These are phyloP conservation scores for Chiridota heheva DNA, from an alignment of 35 echinoderm and acorn worm genomes.

Conservation along the genomic window DNA sequence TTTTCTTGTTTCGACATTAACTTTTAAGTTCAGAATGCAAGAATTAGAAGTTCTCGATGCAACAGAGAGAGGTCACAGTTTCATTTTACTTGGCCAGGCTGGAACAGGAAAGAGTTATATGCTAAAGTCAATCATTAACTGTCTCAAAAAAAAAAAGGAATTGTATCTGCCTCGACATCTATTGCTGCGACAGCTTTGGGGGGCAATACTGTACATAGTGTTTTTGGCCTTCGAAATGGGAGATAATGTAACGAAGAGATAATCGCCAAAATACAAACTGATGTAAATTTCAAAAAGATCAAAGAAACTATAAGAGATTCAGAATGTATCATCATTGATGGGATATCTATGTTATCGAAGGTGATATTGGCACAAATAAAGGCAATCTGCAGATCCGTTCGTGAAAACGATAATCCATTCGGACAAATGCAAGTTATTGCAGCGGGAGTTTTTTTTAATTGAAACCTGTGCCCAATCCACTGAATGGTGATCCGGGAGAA, in stretches of 20 bases:
- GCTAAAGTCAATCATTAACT: neutral
- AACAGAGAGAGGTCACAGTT: neutral
- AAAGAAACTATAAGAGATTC: neutral
- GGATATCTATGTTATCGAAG: slow-evolving; percentile 16
- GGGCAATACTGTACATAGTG: slow-evolving; percentile 1
- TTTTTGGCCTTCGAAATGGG: neutral
- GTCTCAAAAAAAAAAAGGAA: neutral
- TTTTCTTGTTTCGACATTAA: neutral
- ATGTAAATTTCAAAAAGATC: neutral
- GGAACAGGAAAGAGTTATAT: neutral
- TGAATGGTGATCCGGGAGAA: slow-evolving; percentile 6
- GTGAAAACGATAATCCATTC: neutral
- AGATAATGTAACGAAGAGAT: neutral
- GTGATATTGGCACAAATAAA: slow-evolving; percentile 9
- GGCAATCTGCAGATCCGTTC: neutral
- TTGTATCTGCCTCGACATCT: neutral
- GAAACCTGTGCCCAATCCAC: slow-evolving; percentile 23
- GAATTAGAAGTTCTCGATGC: neutral
- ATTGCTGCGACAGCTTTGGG: neutral
- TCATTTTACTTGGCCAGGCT: slow-evolving; percentile 3
- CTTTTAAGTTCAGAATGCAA: neutral
- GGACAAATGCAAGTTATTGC: neutral
- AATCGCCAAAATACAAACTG: neutral
- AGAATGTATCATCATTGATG: slow-evolving; percentile 5
- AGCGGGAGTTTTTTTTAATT: slow-evolving; percentile 23